These are phyloP conservation scores for Acanthosepion esculentum DNA, from an alignment of 2,888 invertebrate species.

Conservation along the genomic window DNA sequence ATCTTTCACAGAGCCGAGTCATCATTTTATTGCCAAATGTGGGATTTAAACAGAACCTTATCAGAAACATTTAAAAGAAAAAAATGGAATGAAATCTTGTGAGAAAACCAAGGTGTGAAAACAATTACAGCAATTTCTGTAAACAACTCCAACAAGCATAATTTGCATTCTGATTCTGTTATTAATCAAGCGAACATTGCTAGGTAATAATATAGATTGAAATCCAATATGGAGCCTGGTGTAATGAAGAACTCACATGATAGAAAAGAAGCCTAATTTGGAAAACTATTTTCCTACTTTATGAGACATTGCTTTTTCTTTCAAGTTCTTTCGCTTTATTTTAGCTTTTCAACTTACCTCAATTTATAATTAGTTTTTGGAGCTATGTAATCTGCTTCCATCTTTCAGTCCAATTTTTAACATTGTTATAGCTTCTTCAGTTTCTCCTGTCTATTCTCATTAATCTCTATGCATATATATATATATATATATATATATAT, in stretches of 20 bases:
- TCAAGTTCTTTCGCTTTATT: not conserved
- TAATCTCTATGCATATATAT: not conserved
- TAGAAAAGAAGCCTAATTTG: constrained; percentile 1
- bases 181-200: not conserved
- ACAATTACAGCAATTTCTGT: not conserved
- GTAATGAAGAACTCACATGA: constrained; percentile 22
- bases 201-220: not conserved
- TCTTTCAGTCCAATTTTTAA: not conserved
- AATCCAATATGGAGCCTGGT: not conserved
- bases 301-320: not conserved
- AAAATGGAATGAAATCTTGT: not conserved
- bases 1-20: not conserved
- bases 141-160: not conserved
- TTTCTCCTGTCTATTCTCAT: not conserved
- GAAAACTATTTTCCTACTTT: not conserved
- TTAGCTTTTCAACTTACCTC: constrained; percentile 6
- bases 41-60: not conserved
- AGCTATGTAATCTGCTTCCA: not conserved
- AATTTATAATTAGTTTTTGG: constrained; percentile 22
- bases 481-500: not conserved
- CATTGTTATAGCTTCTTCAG: not conserved
- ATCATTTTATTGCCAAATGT: not conserved
- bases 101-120: not conserved
- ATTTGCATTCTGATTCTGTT: constrained; percentile 21
- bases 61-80: not conserved